Percentiles rank a stretch among this genome's conserved stretches.
Evolutionary conservation across 2,797 vertebrate species (phyloP).

Genomic region (Hyperoplus lanceolatus): DNA sequence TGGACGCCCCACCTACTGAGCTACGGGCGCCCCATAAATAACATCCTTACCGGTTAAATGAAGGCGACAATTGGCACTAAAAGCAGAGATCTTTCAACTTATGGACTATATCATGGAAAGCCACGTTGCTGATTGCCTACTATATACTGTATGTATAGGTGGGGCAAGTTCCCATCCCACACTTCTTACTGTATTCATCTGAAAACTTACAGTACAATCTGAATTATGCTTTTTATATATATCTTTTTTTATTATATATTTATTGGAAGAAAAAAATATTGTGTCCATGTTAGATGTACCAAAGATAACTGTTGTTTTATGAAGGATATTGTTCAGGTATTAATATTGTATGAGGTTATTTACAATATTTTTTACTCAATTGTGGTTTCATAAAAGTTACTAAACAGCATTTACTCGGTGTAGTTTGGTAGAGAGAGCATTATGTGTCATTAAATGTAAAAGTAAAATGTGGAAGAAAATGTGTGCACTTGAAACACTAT

Average conservation of each 20-base stretch:
- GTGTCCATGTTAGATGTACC: not conserved
- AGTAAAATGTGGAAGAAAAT: not conserved
- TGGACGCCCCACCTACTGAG: too few species aligned
- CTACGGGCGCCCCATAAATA: constrained; percentile 27
- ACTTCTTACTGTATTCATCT: constrained; percentile 19
- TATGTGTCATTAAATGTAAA: not conserved
- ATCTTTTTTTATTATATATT: not conserved
- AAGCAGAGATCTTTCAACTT: constrained; percentile 3
- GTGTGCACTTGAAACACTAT: not conserved
- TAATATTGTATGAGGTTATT: not conserved
- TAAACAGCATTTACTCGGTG: not conserved
- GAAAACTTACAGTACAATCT: not conserved
- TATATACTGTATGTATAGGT: constrained; percentile 27
- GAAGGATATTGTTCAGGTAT: constrained; percentile 20
- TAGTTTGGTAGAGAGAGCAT: not conserved
- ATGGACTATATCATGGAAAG: not conserved
- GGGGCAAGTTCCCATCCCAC: not conserved
- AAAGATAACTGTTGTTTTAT: constrained; percentile 24
- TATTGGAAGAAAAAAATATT: not conserved
- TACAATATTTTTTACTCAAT: not conserved
- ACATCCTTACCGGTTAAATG: constrained; percentile 20
- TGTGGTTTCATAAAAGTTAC: not conserved
- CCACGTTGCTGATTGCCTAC: not conserved
- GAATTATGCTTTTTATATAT: not conserved
- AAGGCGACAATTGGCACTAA: constrained; percentile 9